Base-by-base conservation (phyloP, 1,140 invertebrate genomes). In the Capitella teleta region DNA sequence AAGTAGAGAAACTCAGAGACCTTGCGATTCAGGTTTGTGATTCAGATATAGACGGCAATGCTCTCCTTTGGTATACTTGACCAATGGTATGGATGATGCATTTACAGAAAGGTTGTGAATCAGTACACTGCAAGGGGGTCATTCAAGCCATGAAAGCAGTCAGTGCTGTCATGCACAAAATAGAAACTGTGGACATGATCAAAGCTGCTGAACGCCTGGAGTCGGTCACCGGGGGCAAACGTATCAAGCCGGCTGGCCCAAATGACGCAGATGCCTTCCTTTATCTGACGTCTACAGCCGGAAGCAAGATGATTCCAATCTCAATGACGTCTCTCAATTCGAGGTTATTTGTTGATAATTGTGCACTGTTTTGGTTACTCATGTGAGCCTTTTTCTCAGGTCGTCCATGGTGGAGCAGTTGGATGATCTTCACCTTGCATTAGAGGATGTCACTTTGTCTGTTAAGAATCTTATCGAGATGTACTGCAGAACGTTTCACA, bases 61-160 rank as follows among this genome's bases (percentile, higher is more conserved):
- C 8, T 32, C 8, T 10, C n/a, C n/a, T 32, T n/a, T 32, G 30
- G 8, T 32, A n/a, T 32, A n/a, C n/a, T 10, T 32, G 30, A 32
- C 30, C 30, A 8, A 32, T 32, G 30, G n/a, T 32, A 32, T 32
- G n/a, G 30, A 10, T 10, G 8, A 10, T 32, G 30, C n/a, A 8
- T 10, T 32, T 32, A 10, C 30, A 32, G 30, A 32, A 32, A 10
- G 30, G 30, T 32, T n/a, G 25, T 23, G 23, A 54, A 8, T 21
- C 18, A 6, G 25, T 43, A 18, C 61, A 82, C 59, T 74, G 77
- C 3, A 76, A 78, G 54, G 72, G 81, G 18, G 80, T 91, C 36
- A 77, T 84, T 18, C 91, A 95, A 70, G 83, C 87, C 0, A 85
- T 94, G 0, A 96, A 95, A 73, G 87, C 87, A 0, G 82, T 97